phyloP scores from a whole-genome alignment of 92 coral and sea anemone species.

The Heteractis magnifica region DNA sequence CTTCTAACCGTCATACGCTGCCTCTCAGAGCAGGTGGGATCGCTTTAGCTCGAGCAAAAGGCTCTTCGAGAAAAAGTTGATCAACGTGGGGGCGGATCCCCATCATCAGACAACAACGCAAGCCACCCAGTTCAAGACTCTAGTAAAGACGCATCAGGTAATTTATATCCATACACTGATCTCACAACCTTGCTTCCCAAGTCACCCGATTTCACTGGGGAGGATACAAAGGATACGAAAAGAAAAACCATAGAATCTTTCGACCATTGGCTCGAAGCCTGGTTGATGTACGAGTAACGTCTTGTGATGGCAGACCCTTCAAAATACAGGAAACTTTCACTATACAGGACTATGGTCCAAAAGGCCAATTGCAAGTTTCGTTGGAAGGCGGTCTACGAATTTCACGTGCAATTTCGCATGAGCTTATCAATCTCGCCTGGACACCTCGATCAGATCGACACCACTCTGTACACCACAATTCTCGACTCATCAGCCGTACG shows the following conservation, averaged over 20 bases:
- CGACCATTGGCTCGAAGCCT: conserved; percentile 23
- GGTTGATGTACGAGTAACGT: not conserved
- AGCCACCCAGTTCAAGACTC: too few relatives aligned
- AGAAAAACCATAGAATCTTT: not conserved
- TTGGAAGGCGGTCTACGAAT: conserved; percentile 8
- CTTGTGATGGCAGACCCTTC: not conserved
- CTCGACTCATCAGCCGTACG: too few relatives aligned
- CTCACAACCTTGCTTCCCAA: not conserved
- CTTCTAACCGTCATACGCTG: not conserved
- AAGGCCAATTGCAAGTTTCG: conserved; percentile 2
- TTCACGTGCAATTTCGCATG: conserved; percentile 5
- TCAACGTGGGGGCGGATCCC: not conserved
- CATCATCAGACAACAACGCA: not conserved
- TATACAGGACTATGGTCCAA: not conserved
- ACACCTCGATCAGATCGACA: conserved; percentile 18
- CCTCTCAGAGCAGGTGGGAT: too few relatives aligned
- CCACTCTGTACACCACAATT: conserved; percentile 24
- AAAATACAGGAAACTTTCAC: not conserved
- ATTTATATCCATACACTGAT: not conserved
- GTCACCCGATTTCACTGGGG: not conserved
- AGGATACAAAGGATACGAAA: too few relatives aligned
- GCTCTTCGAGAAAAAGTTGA: too few relatives aligned
- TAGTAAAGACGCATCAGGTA: too few relatives aligned
- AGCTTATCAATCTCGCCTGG: not conserved
- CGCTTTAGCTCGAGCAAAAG: not conserved